Evolutionary conservation across 2,888 invertebrate species (phyloP), one percentile per base, ranked within the genome.

Genomic region (Neria commutata): DNA sequence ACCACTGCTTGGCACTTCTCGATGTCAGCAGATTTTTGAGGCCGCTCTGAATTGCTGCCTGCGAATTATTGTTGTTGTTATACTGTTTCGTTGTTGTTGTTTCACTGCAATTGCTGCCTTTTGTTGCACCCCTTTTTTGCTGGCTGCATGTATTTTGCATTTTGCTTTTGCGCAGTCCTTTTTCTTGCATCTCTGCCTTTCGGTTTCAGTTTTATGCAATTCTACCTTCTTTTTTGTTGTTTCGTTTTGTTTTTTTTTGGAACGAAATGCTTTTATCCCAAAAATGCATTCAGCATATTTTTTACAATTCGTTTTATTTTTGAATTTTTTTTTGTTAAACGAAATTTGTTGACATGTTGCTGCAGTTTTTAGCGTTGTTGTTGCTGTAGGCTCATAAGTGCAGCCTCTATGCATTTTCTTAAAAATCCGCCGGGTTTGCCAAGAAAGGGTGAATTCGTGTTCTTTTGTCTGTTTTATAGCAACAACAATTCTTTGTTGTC

Each of bases 261-360:
- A n/a, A n/a, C n/a, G n/a, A n/a, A n/a, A n/a, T n/a, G n/a, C n/a
- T n/a, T n/a, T n/a, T n/a, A n/a, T n/a, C n/a, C 71, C 71, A 70
- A 71, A 73, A 71, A 69, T 73, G 74, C 71, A 72, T 67, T 70
- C 42, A 17, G n/a, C n/a, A n/a, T n/a, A n/a, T n/a, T n/a, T 69
- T 65, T 64, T 72, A 61, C 14, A 14, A n/a, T 34, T 3, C 29
- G 48, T 14, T 25, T 2, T 10, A 26, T 29, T n/a, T n/a, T n/a
- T 58, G 56, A 19, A 29, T 55, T n/a, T 55, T 53, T 25, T 33
- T 53, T 26, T 45, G 49, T 34, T 59, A 54, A 53, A 33, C 37
- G 24, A 29, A 57, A 56, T 49, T 52, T 55, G 37, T 50, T 45
- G 33, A 42, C 42, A 42, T 19, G n/a, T 42, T 49, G 45, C 47